Percentiles rank a stretch among this genome's conserved stretches.
Evolutionary conservation across 2,888 invertebrate species (phyloP).

Genomic region (Clitarchus hookeri): DNA sequence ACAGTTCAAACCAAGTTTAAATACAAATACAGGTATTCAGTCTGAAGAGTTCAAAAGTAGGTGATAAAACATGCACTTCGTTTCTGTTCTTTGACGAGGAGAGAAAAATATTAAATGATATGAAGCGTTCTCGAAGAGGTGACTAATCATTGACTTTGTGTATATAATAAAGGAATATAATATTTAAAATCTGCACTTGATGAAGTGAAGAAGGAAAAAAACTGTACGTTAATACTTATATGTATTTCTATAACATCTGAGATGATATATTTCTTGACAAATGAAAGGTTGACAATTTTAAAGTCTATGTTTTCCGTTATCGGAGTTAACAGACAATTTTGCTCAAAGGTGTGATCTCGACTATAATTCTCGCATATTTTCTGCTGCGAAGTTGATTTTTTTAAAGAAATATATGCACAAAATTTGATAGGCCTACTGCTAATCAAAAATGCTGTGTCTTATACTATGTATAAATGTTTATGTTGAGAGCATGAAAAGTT

Average conservation of each 20-base stretch:
- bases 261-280: no score
- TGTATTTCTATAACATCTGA: no score
- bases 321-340: not conserved
- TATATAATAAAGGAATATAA: not conserved
- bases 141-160: not conserved
- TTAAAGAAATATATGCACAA: not conserved
- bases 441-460: conserved; percentile 10
- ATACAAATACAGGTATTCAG: no score
- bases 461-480: not conserved
- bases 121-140: not conserved
- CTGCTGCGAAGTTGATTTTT: not conserved
- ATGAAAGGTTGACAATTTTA: not conserved
- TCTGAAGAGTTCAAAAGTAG: no score
- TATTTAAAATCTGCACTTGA: not conserved
- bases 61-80: no score
- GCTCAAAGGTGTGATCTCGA: conserved; percentile 14
- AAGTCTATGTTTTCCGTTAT: not conserved
- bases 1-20: no score
- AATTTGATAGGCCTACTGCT: not conserved
- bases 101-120: not conserved
- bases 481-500: not conserved
- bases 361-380: not conserved
- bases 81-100: no score
- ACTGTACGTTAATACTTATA: no score
- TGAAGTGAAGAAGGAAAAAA: no score